Evolutionary conservation across 2,888 invertebrate species (phyloP), one percentile per base, ranked within the genome.

Genomic region (Pachymerium ferrugineum): DNA sequence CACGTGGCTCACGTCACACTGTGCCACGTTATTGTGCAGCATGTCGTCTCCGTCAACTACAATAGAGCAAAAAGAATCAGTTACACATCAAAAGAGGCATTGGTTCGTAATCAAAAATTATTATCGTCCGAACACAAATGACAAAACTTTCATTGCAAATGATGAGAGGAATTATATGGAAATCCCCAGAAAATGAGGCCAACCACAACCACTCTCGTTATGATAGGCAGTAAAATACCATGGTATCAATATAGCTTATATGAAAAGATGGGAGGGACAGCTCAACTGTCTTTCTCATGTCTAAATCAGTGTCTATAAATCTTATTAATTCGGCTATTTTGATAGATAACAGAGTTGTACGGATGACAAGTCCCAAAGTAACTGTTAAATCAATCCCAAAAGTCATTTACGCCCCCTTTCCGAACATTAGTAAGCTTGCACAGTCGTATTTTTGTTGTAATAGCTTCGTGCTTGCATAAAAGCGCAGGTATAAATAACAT

Each of bases 1-100:
- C 62, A 62, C 62, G 62, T 62, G 62, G 62, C 62, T 25, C 62
- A 62, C 62, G 62, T 62, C 62, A 62, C 62, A 62, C 62, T 62
- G 62, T 62, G 62, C 62, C 25, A 62, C 28, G 62, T 25, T 62
- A 62, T 62, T 62, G 62, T 62, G 62, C 25, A 62, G 62, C 62
- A 62, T 62, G 62, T 62, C 62, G 62, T 25, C 62, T 62, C 10
- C 62, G 25, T 62, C 62, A 62, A 62, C 28, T 22, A 62, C 62
- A 62, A 62, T 62, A 62, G 28, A 62, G 62, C 28, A 62, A 62
- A 62, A 25, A 54, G 62, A 62, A 62, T 62, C 62, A 62, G 62
- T 62, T 62, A 28, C 62, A 25, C 62, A 62, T 62, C 62, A 62
- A 62, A 62, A 62, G 62, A 62, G 62, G 22, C 12, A 12, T 62